These are phyloP conservation scores for Miltochrista miniata DNA, from an alignment of 2,888 invertebrate species.

Conservation along the genomic window DNA sequence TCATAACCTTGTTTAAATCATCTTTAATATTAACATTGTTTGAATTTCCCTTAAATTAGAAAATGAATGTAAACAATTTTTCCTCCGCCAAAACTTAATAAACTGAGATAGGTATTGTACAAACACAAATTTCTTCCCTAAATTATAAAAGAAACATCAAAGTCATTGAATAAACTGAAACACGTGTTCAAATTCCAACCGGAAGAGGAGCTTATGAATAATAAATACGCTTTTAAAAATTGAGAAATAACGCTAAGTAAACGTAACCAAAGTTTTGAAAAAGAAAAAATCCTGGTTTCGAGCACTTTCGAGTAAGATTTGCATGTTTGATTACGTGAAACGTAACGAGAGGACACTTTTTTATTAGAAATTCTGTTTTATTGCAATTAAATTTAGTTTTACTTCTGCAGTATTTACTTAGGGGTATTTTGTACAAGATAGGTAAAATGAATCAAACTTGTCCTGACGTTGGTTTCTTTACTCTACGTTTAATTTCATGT, in stretches of 20 bases:
- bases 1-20: too few relatives aligned
- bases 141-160: background rate
- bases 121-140: background rate
- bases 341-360: conserved; percentile 42
- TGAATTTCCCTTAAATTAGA: background rate
- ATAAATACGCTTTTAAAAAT: conserved; percentile 33
- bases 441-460: too few relatives aligned
- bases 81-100: background rate
- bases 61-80: background rate
- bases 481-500: too few relatives aligned
- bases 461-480: too few relatives aligned
- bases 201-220: conserved; percentile 29
- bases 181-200: conserved; percentile 19
- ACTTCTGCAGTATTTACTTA: background rate
- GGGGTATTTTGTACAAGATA: too few relatives aligned
- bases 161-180: conserved; percentile 13
- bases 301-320: conserved; percentile 49
- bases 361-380: conserved; percentile 14
- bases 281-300: conserved; percentile 19
- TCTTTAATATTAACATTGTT: background rate
- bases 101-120: background rate
- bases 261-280: conserved; percentile 30
- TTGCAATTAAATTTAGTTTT: conserved; percentile 10
- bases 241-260: conserved; percentile 32
- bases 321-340: conserved; percentile 69